Evolutionary conservation across 2,113 vertebrate genomes (phyloP).

Genomic region (Solea solea): DNA sequence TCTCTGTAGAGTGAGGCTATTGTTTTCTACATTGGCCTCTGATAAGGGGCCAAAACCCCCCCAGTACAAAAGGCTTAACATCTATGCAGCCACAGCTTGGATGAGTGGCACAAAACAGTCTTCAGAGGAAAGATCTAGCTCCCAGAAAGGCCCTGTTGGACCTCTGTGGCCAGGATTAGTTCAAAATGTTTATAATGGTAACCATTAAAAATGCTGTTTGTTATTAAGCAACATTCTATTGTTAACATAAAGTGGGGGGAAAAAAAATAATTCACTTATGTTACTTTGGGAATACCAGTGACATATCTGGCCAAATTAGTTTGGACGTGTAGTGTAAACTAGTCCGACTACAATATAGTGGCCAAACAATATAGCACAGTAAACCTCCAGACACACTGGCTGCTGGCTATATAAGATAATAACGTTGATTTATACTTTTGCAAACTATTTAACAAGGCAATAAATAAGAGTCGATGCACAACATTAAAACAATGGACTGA

Average conservation of each 20-base stretch:
- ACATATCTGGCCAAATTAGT: slow-evolving; percentile 9
- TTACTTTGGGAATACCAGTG: slow-evolving; percentile 8
- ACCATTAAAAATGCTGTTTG: neutral
- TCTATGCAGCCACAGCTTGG: neutral
- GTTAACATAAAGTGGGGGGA: slow-evolving; percentile 10
- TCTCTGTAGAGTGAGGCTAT: neutral
- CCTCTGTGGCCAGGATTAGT: neutral
- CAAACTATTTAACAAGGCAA: neutral
- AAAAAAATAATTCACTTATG: slow-evolving; percentile 33
- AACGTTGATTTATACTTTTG: slow-evolving; percentile 26
- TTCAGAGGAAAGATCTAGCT: neutral
- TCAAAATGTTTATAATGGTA: slow-evolving; percentile 29
- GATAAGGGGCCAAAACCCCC: neutral
- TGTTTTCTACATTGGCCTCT: too few species aligned
- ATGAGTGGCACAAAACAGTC: slow-evolving; percentile 7
- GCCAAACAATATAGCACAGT: slow-evolving; percentile 18
- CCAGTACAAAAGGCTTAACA: neutral
- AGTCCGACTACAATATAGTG: neutral
- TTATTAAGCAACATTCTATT: slow-evolving; percentile 21
- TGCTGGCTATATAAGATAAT: neutral
- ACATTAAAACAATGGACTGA: neutral
- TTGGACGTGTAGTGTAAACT: slow-evolving; percentile 30
- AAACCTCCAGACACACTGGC: slow-evolving; percentile 1
- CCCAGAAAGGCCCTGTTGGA: slow-evolving; percentile 6
- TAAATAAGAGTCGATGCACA: neutral